A percentile compares a stretch with the other conserved stretches of the same genome.
Conservation (phyloP, 2,888 invertebrate species). For the Cyclophora punctaria region DNA sequence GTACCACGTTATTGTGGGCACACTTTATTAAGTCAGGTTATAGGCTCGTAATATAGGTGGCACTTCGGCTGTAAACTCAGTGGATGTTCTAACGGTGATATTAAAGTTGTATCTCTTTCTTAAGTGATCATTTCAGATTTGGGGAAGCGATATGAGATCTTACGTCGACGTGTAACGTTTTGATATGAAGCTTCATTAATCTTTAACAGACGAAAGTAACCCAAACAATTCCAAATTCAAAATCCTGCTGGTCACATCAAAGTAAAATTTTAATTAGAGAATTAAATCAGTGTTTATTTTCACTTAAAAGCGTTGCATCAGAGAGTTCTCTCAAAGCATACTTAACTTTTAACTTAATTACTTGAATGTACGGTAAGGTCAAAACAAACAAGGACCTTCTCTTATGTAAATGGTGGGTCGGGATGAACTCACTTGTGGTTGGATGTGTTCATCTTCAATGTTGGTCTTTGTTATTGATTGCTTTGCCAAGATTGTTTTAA, state of each 20-base stretch:
- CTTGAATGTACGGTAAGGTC: conserved; percentile 25
- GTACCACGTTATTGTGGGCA: conserved; percentile 15
- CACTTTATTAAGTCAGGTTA: conserved; percentile 22
- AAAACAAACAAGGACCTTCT: conserved; percentile 24
- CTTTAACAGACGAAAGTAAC: too few species aligned
- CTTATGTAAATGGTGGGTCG: conserved; percentile 34
- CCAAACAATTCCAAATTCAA: neutral
- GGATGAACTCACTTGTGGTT: conserved; percentile 4
- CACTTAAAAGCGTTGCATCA: conserved; percentile 19
- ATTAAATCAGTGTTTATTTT: conserved; percentile 13
- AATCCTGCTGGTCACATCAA: neutral
- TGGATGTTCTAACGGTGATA: too few species aligned
- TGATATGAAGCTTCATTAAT: too few species aligned
- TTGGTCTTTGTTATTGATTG: too few species aligned
- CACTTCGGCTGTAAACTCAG: conserved; percentile 15
- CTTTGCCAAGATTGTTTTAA: too few species aligned
- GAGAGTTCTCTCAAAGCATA: conserved; percentile 21
- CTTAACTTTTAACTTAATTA: conserved; percentile 26
- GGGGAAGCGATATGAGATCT: too few species aligned
- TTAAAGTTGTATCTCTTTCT: too few species aligned
- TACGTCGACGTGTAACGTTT: too few species aligned
- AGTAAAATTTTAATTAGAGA: conserved; percentile 1
- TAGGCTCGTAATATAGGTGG: conserved; percentile 15
- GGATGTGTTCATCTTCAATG: conserved; percentile 4
- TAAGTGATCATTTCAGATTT: too few species aligned